A percentile compares a stretch with the other conserved stretches of the same genome.
phyloP scores from a whole-genome alignment of 37 sponge, comb jelly and placozoan species.

The Diacarnus erythraeanus region DNA sequence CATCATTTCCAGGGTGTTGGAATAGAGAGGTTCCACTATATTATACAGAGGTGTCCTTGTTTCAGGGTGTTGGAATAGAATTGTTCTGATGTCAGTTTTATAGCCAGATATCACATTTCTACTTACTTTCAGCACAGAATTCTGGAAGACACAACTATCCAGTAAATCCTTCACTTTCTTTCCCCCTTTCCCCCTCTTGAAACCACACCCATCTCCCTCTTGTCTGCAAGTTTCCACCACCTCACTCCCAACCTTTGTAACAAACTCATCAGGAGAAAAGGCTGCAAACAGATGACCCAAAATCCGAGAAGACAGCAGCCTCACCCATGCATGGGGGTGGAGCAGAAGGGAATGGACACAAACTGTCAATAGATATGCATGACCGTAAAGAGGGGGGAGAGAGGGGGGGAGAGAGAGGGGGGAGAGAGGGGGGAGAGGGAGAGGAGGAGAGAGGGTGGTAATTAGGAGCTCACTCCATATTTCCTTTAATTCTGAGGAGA shows the following conservation, averaged over 20 bases:
- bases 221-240: not conserved
- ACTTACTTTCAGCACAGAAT: slow-evolving; percentile 23
- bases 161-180: not conserved
- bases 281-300: slow-evolving; percentile 74
- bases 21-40: too few relatives aligned
- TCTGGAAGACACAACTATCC: slow-evolving; percentile 7
- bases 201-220: not conserved
- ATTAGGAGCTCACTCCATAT: slow-evolving; percentile 58
- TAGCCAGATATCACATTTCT: too few relatives aligned
- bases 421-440: too few relatives aligned
- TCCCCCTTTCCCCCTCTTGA: not conserved
- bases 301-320: slow-evolving; percentile 47
- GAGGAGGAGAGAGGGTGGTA: too few relatives aligned
- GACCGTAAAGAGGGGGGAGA: not conserved
- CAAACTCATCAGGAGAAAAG: slow-evolving; percentile 56
- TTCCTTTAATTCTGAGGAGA: slow-evolving; percentile 18
- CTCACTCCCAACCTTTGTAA: not conserved
- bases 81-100: too few relatives aligned
- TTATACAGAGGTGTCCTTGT: too few relatives aligned
- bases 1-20: too few relatives aligned
- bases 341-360: slow-evolving; percentile 34
- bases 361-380: too few relatives aligned
- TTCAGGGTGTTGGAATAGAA: too few relatives aligned
- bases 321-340: slow-evolving; percentile 87
- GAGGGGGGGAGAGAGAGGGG: not conserved